Base-by-base conservation (phyloP, 2,113 vertebrate species). In the Empidonax alnorum region DNA sequence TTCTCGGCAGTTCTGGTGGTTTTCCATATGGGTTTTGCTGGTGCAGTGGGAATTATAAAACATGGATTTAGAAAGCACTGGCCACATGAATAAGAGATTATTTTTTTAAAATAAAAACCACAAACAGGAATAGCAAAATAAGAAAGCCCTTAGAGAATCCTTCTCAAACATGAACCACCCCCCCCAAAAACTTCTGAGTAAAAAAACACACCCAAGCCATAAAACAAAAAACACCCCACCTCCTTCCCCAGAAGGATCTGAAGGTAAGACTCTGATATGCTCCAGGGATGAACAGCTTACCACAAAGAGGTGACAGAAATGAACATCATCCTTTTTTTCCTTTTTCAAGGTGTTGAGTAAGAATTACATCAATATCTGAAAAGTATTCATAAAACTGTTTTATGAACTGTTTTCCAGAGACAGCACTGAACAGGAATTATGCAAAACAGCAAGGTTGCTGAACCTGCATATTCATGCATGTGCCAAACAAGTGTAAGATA, bases 321-420 rank as follows among this genome's bases (percentile, higher is more conserved):
- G 4, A 17, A 81, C 7, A 39, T n/a, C 0, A 0, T 18, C 0
- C 4, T 28, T 74, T 52, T 59, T 63, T 71, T 47, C 5, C 2
- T 37, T 76, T 87, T 53, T 39, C 25, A 35, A 84, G 14, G 9
- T 28, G 7, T 37, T 71, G 8, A 72, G 0, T 44, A 56, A 52
- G 30, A 66, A 12, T 35, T 90, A 47, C 28, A 61, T 41, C n/a
- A 68, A 53, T 24, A 28, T 42, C 24, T 72, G 25, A 71, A 65
- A 81, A 84, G 24, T 18, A 67, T 44, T 71, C 52, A 28, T 25
- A 72, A 78, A 92, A 49, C 21, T 1, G 0, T 53, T 91, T 75
- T 16, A 91, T 46, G n/a, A 82, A 56, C n/a, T 41, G 53, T 23
- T 58, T 88, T 39, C 24, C 31, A 81, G 47, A 81, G 30, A 55